Base-by-base conservation (phyloP, 2,888 invertebrate genomes). In the Antheraea yamamai region DNA sequence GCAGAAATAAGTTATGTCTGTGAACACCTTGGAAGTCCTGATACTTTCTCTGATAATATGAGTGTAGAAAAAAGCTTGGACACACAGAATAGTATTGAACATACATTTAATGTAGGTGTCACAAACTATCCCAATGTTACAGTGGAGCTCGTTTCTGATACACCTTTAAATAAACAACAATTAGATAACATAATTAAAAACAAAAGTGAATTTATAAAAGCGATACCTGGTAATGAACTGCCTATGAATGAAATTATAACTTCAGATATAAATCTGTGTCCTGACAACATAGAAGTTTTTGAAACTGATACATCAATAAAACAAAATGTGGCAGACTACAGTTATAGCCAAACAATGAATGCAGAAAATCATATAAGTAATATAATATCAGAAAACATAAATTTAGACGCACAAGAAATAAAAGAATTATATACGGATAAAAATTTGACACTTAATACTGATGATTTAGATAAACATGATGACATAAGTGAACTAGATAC, bases 161-260 rank as follows among this genome's bases (percentile, higher is more conserved):
- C 30, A 66, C 20, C 20, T 20, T 68, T 35, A 35, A 23, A 68
- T 35, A n/a, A 68, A 20, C 68, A 12, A 35, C 16, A 68, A 68
- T 68, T 68, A 7, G 18, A 68, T 35, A 68, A 39, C 20, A 39
- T 12, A 68, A 68, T 68, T 30, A 20, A 39, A 58, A 61, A 61
- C 16, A 26, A 74, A 12, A 74, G 26, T n/a, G 26, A 39, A 71
- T 14, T 23, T 10, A 39, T 23, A 23, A 58, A 23, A 6, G 23
- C 10, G 18, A 64, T 23, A 61, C 26, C 30, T 55, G 16, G 26
- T 30, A 72, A 72, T 64, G 74, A 72, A 72, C 39, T 73, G 7
- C 75, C 73, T 55, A 26, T 55, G 10, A 72, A 66, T 4, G 72
- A 73, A 52, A 74, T 16, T 66, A 18, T 55, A 74, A 55, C 68